phyloP scores from a whole-genome alignment of 2,797 vertebrate species.

The Dromococcyx pavoninus region DNA sequence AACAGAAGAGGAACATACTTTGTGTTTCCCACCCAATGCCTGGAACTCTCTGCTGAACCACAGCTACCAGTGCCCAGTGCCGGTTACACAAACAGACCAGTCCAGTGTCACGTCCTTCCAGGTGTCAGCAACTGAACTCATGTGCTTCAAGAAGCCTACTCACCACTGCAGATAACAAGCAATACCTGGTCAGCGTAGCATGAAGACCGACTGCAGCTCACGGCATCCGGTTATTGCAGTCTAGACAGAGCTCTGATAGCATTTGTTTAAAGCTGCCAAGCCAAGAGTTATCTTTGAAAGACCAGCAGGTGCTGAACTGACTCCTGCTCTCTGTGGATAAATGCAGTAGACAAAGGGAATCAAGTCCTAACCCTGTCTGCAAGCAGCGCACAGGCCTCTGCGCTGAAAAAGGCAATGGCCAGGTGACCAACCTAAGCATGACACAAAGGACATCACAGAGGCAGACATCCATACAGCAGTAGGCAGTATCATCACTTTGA shows the following conservation, averaged over 20 bases:
- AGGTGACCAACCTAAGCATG: neutral
- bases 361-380: neutral
- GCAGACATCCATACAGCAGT: neutral
- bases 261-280: neutral
- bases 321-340: neutral
- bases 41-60: neutral
- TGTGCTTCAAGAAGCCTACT: neutral
- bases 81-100: neutral
- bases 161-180: neutral
- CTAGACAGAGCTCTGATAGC: neutral
- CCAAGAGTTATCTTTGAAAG: neutral
- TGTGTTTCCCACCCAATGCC: neutral
- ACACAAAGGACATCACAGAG: neutral
- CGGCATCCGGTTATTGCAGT: neutral
- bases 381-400: neutral
- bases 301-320: neutral
- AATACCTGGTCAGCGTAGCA: neutral
- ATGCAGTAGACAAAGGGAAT: neutral
- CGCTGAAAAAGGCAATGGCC: neutral
- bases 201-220: neutral
- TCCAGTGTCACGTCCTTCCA: neutral
- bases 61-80: neutral
- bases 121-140: neutral
- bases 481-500: neutral
- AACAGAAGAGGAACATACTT: neutral